Conservation (phyloP, 2,113 vertebrate genomes). For the Grantiella picta region DNA sequence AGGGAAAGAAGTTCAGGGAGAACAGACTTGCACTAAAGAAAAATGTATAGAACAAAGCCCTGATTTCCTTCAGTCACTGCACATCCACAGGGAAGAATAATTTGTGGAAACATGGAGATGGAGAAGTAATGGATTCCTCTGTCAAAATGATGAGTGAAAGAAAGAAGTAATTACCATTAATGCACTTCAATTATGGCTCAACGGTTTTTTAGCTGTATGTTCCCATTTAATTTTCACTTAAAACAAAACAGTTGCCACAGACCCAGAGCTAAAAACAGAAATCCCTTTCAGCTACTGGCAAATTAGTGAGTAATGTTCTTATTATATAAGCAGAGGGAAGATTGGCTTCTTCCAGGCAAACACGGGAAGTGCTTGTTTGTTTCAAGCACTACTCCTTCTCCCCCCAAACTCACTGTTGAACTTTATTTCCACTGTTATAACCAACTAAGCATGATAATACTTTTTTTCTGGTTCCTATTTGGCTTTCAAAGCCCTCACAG, state of each 20-base stretch:
- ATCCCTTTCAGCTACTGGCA: slow-evolving; percentile 82
- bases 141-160: slow-evolving; percentile 91
- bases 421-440: slow-evolving; percentile 74
- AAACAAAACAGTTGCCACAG: slow-evolving; percentile 78
- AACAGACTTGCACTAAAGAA: background rate
- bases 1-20: background rate
- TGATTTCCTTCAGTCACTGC: slow-evolving; percentile 52
- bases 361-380: slow-evolving; percentile 85
- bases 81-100: slow-evolving; percentile 72
- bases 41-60: slow-evolving; percentile 42
- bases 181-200: slow-evolving; percentile 85
- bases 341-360: slow-evolving; percentile 74
- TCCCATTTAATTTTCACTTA: slow-evolving; percentile 74
- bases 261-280: slow-evolving; percentile 78
- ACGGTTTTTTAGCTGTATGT: slow-evolving; percentile 59
- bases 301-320: slow-evolving; percentile 81
- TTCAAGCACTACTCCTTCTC: slow-evolving; percentile 71
- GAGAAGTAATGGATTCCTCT: slow-evolving; percentile 87
- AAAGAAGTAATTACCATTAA: slow-evolving; percentile 88
- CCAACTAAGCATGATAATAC: slow-evolving; percentile 76
- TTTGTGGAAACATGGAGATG: slow-evolving; percentile 77
- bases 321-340: slow-evolving; percentile 76
- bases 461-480: slow-evolving; percentile 69
- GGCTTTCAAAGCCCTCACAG: slow-evolving; percentile 73
- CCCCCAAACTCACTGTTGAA: slow-evolving; percentile 53